Conservation (phyloP, 1,140 invertebrate species). For the Stegodyphus dumicola region DNA sequence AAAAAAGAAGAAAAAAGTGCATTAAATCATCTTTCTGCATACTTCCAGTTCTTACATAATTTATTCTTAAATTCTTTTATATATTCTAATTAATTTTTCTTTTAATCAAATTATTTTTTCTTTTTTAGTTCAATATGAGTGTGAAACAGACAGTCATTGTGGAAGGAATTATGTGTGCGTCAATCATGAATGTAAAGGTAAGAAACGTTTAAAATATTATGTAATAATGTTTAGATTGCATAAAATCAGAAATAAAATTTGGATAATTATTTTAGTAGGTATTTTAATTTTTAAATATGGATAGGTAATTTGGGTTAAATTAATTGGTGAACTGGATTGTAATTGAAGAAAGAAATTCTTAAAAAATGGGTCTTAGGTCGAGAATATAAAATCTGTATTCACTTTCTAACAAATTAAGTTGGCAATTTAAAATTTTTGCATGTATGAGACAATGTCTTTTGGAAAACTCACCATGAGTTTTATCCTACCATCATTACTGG, state of each 20-base stretch:
- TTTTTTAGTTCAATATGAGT: constrained; percentile 65
- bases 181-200: constrained; percentile 67
- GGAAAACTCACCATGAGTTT: too few species aligned
- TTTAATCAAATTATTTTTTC: background rate
- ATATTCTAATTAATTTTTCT: too few species aligned
- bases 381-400: too few species aligned
- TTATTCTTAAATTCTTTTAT: too few species aligned
- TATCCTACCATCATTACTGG: too few species aligned
- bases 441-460: too few species aligned
- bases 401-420: too few species aligned
- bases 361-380: too few species aligned
- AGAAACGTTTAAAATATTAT: background rate
- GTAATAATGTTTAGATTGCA: too few species aligned
- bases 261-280: background rate
- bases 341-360: too few species aligned
- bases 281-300: background rate
- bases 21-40: background rate
- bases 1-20: background rate
- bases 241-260: too few species aligned
- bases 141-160: constrained; percentile 68
- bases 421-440: too few species aligned
- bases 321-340: background rate
- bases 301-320: background rate
- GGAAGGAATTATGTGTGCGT: constrained; percentile 68
- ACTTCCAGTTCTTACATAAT: background rate